Evolutionary conservation across 2,797 vertebrate species (phyloP), one percentile per base, ranked within the genome.

Genomic region (Poecilia picta): DNA sequence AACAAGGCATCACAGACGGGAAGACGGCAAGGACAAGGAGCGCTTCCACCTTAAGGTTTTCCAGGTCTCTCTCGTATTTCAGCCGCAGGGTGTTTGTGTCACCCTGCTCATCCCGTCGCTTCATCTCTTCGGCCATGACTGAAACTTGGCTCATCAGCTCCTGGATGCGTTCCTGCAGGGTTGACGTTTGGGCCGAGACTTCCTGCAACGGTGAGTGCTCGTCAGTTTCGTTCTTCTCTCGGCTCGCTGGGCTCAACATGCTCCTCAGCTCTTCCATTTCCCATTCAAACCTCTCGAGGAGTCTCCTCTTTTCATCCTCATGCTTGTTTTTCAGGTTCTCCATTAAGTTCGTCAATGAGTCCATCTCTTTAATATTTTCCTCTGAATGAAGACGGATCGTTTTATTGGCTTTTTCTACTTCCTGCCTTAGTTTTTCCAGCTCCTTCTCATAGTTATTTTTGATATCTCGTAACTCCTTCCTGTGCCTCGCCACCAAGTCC

Each of bases 21-120:
- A 92, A 81, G 90, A 94, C 88, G 92, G 88, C 83, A 93, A 93
- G 91, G 91, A 95, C 91, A 95, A 94, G 87, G 94, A 95, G 94
- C 86, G 92, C 88, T 92, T 96, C 94, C 95, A 97, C 96, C 96
- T 97, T 97, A 87, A 97, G 92, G 81, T 96, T 94, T 84, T 96
- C 96, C 96, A 97, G 94, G 88, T 96, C 95, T 94, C 87, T 95
- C 90, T 96, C 93, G 90, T 96, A 97, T 96, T 96, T 96, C 94
- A 91, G 94, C 88, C 93, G 95, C 3, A 96, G 95, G 39, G 92
- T 90, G 1, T 93, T 82, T 28, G 78, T 45, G 80, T 95, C 94
- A 53, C 87, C 94, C 85, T 93, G 93, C 75, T 93, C 90, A 83
- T 93, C 93, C 0, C 94, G 94, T 0, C 88, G 91, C 79, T 92